Evolutionary conservation across 2,888 invertebrate species (phyloP).

Genomic region (Catocala sponsa): DNA sequence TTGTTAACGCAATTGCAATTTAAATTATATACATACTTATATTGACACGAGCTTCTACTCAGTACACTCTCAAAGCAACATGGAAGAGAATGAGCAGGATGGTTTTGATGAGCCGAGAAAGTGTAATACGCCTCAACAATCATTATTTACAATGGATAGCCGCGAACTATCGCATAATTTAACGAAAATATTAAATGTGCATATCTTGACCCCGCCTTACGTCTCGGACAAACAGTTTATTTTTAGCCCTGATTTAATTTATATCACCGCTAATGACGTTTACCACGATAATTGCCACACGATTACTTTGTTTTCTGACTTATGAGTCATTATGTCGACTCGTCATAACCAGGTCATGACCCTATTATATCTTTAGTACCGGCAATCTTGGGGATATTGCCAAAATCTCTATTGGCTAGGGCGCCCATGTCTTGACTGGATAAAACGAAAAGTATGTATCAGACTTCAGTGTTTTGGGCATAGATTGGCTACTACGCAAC

Average conservation of each 20-base stretch:
- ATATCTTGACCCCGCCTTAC: background rate
- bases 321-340: constrained; percentile 13
- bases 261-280: background rate
- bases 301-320: constrained; percentile 10
- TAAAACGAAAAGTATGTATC: background rate
- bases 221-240: background rate
- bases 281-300: constrained; percentile 4
- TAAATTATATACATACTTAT: too few relatives aligned
- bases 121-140: too few relatives aligned
- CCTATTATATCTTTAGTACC: constrained; percentile 14
- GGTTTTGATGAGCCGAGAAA: too few relatives aligned
- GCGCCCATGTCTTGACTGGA: background rate
- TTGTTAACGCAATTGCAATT: too few relatives aligned
- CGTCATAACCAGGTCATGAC: constrained; percentile 18
- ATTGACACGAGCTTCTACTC: too few relatives aligned
- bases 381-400: constrained; percentile 11
- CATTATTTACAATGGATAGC: too few relatives aligned
- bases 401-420: constrained; percentile 13
- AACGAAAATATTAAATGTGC: too few relatives aligned
- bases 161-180: too few relatives aligned
- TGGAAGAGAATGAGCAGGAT: too few relatives aligned
- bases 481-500: too few relatives aligned
- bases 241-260: constrained; percentile 3
- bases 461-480: background rate
- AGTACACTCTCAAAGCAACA: too few relatives aligned